Evolutionary conservation across 2,888 invertebrate genomes (phyloP), one percentile per base, ranked within the genome.

Genomic region (Perizoma affinitatum): DNA sequence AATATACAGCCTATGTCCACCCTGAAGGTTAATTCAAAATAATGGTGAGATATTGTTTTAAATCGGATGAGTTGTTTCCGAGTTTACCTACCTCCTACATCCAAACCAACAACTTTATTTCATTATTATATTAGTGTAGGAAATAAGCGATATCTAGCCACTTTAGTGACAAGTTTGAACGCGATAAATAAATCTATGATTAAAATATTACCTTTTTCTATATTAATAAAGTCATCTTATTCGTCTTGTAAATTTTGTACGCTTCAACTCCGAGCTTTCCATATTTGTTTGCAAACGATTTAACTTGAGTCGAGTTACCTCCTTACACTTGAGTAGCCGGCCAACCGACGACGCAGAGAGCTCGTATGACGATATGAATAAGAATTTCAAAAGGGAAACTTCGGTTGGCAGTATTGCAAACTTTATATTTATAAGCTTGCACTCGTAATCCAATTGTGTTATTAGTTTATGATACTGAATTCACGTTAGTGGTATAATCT

Each of bases 61-160:
- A 22, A 22, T 22, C 22, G 22, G 22, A 22, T 22, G 22, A 22
- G 22, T 22, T 2, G 22, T 22, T 22, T 22, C 22, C 22, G 22
- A 22, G 22, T 2, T 22, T 22, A 22, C 22, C 22, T 22, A 22
- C 1, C 22, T 22, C 22, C 22, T 22, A 2, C 22, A 22, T 22
- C 22, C 22, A 22, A 1, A 22, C 22, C 22, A 2, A 22, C 3
- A 22, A 22, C 22, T 22, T 22, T 22, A 22, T 3, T 3, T 22
- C 22, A 2, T 22, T 22, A 22, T 22, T 2, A 22, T 22, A 22
- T 22, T 22, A 22, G 43, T 10, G 5, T 42, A 52, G 41, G 36
- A 57, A 38, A 43, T 53, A 53, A 10, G 4, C 53, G 53, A 40
- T 44, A 53, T 48, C 47, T 36, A 44, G 41, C n/a, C 41, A 8